A percentile compares a stretch with the other conserved stretches of the same genome.
These are phyloP conservation scores for Achroia grisella DNA, from an alignment of 1,140 invertebrate species.

Conservation along the genomic window DNA sequence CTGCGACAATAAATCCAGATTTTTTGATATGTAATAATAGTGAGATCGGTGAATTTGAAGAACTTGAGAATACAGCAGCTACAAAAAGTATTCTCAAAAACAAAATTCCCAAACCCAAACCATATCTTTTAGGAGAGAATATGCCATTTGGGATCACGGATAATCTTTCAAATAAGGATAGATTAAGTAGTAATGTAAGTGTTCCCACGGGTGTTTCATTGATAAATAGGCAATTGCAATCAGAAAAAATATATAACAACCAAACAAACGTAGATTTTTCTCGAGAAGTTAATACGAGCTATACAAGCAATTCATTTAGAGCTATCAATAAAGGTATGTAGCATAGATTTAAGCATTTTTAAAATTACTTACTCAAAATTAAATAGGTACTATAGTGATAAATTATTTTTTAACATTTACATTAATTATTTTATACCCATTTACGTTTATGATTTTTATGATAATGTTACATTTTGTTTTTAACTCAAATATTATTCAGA, in stretches of 20 bases:
- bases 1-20: constrained; percentile 13
- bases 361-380: no score
- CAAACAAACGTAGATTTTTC: constrained; percentile 18
- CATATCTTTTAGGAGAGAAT: constrained; percentile 79
- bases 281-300: constrained; percentile 18
- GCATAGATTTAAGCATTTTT: no score
- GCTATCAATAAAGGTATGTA: constrained; percentile 41
- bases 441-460: no score
- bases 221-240: constrained; percentile 50
- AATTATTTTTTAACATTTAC: no score
- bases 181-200: constrained; percentile 15
- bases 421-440: no score
- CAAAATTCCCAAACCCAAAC: constrained; percentile 80
- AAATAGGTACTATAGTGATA: no score
- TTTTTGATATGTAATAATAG: constrained; percentile 16
- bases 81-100: constrained; percentile 82
- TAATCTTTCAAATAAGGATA: constrained; percentile 15
- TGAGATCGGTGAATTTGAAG: constrained; percentile 38
- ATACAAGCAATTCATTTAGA: constrained; percentile 26
- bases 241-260: constrained; percentile 31
- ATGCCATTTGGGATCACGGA: constrained; percentile 58
- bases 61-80: constrained; percentile 69
- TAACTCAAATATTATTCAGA: no score
- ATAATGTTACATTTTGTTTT: no score
- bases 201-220: constrained; percentile 40